A percentile compares a stretch with the other conserved stretches of the same genome.
These are phyloP conservation scores for Mactra quadrangularis DNA, from an alignment of 1,140 invertebrate species.

Conservation along the genomic window DNA sequence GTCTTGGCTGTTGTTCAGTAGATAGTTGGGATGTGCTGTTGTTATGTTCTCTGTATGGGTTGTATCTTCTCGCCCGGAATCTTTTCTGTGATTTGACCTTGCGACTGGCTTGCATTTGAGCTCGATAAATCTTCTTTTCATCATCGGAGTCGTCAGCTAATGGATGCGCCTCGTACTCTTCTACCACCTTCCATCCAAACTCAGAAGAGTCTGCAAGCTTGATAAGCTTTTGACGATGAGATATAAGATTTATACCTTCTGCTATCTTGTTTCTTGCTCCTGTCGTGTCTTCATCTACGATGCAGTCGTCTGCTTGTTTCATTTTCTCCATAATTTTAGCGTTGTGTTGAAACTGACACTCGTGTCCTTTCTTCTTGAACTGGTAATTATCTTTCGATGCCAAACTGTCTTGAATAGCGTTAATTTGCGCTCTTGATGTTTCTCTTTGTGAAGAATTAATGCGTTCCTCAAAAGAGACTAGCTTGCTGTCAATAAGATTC, in stretches of 20 bases:
- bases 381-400: not conserved
- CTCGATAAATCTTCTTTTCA: not conserved
- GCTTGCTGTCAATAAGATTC: not conserved
- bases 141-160: too few relatives aligned
- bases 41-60: not conserved
- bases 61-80: not conserved
- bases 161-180: too few relatives aligned
- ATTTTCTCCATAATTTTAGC: not conserved
- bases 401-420: too few relatives aligned
- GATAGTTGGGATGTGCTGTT: not conserved
- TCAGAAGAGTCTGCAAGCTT: too few relatives aligned
- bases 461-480: too few relatives aligned
- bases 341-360: not conserved
- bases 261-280: too few relatives aligned
- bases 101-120: not conserved
- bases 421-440: too few relatives aligned
- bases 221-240: too few relatives aligned
- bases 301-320: not conserved
- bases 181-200: too few relatives aligned
- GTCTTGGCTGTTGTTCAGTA: not conserved
- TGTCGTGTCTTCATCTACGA: too few relatives aligned
- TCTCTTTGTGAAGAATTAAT: not conserved
- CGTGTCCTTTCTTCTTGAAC: slow-evolving; percentile 6
- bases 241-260: too few relatives aligned
- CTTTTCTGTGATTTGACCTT: not conserved